phyloP scores from a whole-genome alignment of 2,797 vertebrate species.

The Acrossocheilus wenchowensis region DNA sequence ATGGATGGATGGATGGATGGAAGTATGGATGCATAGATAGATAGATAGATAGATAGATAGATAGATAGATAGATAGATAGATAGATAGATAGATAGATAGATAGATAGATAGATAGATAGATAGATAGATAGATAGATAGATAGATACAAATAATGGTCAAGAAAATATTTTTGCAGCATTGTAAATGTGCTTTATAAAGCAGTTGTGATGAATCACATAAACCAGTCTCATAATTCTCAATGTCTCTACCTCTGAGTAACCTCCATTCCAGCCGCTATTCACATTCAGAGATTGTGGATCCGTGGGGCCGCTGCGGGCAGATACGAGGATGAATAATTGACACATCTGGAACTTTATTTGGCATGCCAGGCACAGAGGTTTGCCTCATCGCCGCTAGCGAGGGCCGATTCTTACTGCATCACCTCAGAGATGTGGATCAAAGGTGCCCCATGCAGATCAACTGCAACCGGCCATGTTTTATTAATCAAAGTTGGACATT shows the following conservation, averaged over 20 bases:
- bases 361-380: constrained; percentile 49
- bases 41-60: too few relatives aligned
- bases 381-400: constrained; percentile 51
- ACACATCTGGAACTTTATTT: constrained; percentile 61
- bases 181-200: not conserved
- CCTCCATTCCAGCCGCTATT: constrained; percentile 17
- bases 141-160: not conserved
- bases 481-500: constrained; percentile 69
- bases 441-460: constrained; percentile 66
- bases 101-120: too few relatives aligned
- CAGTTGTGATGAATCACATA: not conserved
- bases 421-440: constrained; percentile 67
- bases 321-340: constrained; percentile 65
- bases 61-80: too few relatives aligned
- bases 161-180: too few relatives aligned
- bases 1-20: too few relatives aligned
- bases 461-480: constrained; percentile 66
- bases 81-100: too few relatives aligned
- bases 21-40: too few relatives aligned
- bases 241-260: not conserved
- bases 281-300: constrained; percentile 33
- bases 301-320: constrained; percentile 36
- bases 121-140: too few relatives aligned
- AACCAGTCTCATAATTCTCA: not conserved
- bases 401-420: constrained; percentile 54